Base-by-base conservation (phyloP, 2,797 vertebrate genomes). In the Notolepis coatsorum region DNA sequence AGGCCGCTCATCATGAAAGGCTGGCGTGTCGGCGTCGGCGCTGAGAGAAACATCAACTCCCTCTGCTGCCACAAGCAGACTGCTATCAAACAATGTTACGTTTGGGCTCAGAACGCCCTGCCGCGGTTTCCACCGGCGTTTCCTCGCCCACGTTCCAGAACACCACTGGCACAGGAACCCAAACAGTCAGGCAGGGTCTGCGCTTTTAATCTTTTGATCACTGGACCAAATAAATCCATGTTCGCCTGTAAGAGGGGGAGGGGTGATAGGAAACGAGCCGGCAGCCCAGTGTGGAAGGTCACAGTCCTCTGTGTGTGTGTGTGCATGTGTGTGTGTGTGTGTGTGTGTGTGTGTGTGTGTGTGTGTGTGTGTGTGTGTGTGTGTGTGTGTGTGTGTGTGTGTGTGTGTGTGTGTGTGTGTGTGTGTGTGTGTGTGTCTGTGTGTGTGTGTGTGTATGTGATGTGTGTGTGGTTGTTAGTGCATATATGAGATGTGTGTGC, bases 131-230 rank as follows among this genome's bases (percentile, higher is more conserved):
- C 62, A 53, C 61, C 63, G 67, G 74, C 75, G 75, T 73, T 87
- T 81, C 75, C 75, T 74, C 25, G 20, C 72, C 27, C 42, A 62
- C 49, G 51, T 68, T 58, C 58, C 57, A 81, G 65, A 65, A n/a
- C n/a, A n/a, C n/a, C 41, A 50, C 38, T 55, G 79, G 81, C 75
- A 60, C 49, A 5, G 52, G 60, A 76, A 82, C 71, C 68, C 68
- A 75, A 77, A 84, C 71, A 75, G 51, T 75, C 70, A 48, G 39
- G 31, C 24, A 25, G 23, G 33, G 12, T 66, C 30, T 21, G 49
- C 9, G 12, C 65, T 82, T 71, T 80, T 80, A 78, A 84, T 87
- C 84, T 80, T 71, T 82, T 80, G 74, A 89, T 87, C 75, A 65
- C n/a, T 55, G 65, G 45, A 73, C 65, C 65, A 79, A 75, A 87